A percentile compares a stretch with the other conserved stretches of the same genome.
Conservation (phyloP, 2,797 vertebrate species). For the Hoplostethus atlanticus region DNA sequence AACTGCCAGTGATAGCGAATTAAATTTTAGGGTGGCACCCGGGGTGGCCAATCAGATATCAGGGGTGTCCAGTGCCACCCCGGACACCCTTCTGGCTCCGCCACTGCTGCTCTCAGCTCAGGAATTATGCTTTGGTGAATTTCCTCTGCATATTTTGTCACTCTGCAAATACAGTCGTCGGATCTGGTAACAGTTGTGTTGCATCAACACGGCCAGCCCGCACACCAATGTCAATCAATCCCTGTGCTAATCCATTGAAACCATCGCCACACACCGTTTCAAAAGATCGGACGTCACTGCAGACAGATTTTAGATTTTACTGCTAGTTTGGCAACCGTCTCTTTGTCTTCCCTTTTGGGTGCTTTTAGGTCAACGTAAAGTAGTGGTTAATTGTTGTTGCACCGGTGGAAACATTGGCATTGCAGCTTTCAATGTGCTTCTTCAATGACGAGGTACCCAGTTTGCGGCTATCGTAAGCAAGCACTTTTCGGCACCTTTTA, state of each 20-base stretch:
- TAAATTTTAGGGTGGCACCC: too few species aligned
- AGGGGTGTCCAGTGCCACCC: too few species aligned
- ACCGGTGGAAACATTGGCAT: background rate
- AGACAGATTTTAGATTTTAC: slow-evolving; percentile 15
- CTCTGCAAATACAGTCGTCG: background rate
- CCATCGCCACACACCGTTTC: slow-evolving; percentile 6
- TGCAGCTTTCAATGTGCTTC: slow-evolving; percentile 3
- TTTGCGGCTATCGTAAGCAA: too few species aligned
- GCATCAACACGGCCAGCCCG: slow-evolving; percentile 5
- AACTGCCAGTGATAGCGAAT: too few species aligned
- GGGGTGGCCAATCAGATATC: too few species aligned
- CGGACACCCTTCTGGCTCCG: too few species aligned
- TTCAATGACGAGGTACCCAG: slow-evolving; percentile 2
- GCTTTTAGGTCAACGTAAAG: background rate
- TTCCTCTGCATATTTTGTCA: slow-evolving; percentile 8
- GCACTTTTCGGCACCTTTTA: too few species aligned
- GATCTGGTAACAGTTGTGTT: slow-evolving; percentile 7
- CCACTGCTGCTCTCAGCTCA: too few species aligned
- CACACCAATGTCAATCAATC: slow-evolving; percentile 2
- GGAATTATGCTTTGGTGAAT: slow-evolving; percentile 7
- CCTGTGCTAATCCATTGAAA: slow-evolving; percentile 5
- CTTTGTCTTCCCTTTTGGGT: slow-evolving; percentile 8
- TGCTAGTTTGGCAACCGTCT: background rate
- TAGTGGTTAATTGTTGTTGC: background rate
- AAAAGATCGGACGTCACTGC: slow-evolving; percentile 1